A percentile compares a stretch with the other conserved stretches of the same genome.
phyloP scores from a whole-genome alignment of 2,888 invertebrate species.

The Drosophila barbarae region DNA sequence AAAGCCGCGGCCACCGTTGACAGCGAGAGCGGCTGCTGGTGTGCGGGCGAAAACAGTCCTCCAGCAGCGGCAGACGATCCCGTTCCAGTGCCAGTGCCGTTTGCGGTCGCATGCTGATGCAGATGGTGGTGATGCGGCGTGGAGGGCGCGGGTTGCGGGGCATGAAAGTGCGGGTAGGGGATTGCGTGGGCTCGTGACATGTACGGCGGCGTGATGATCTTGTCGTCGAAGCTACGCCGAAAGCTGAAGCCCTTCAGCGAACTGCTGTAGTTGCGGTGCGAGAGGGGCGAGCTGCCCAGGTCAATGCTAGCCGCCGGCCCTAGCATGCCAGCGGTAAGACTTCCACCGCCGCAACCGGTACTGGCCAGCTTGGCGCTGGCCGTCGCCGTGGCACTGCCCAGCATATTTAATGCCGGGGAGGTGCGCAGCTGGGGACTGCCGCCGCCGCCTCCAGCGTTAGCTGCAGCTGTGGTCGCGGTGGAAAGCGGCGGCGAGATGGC shows the following conservation, averaged over 20 bases:
- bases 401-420: constrained; percentile 72
- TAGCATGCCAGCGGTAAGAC: constrained; percentile 65
- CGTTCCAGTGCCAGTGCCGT: constrained; percentile 18
- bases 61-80: constrained; percentile 21
- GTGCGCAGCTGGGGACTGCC: constrained; percentile 65
- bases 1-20: constrained; percentile 45
- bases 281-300: constrained; percentile 74
- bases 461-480: constrained; percentile 46
- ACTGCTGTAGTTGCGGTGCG: constrained; percentile 76
- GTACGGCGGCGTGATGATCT: constrained; percentile 73
- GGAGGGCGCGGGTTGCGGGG: constrained; percentile 48
- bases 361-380: constrained; percentile 57
- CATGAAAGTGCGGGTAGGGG: constrained; percentile 72
- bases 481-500: constrained; percentile 76
- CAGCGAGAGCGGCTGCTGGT: constrained; percentile 58
- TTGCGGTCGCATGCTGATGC: constrained; percentile 57
- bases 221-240: constrained; percentile 78
- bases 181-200: constrained; percentile 58
- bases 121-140: constrained; percentile 68
- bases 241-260: constrained; percentile 78
- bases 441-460: constrained; percentile 16
- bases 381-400: constrained; percentile 62
- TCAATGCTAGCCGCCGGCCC: constrained; percentile 77
- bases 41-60: constrained; percentile 34
- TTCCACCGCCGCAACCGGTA: constrained; percentile 2